phyloP scores from a whole-genome alignment of 1,140 invertebrate genomes.

The Polyergus mexicanus region DNA sequence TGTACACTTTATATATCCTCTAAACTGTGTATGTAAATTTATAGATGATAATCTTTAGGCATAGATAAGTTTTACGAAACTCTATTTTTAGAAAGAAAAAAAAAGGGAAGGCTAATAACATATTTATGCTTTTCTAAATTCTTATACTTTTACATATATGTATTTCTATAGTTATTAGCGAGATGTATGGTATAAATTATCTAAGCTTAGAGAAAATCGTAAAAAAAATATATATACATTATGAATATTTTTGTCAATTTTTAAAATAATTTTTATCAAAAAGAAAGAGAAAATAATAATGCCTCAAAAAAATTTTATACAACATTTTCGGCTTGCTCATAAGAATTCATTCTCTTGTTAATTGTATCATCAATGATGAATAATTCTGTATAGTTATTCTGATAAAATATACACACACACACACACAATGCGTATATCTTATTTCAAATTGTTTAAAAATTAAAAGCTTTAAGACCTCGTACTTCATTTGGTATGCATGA shows the following conservation, averaged over 20 bases:
- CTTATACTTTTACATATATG: neutral
- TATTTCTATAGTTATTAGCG: neutral
- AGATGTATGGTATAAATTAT: neutral
- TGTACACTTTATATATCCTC: neutral
- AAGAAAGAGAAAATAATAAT: no score
- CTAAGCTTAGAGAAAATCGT: neutral
- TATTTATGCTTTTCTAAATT: no score
- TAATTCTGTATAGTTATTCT: neutral
- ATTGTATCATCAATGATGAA: neutral
- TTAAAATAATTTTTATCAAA: neutral
- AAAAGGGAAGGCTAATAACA: no score
- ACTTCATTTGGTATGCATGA: neutral
- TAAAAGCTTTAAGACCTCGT: neutral
- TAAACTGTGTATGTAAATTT: neutral
- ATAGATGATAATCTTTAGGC: neutral
- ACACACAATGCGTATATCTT: neutral
- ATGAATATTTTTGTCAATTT: neutral
- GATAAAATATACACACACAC: neutral
- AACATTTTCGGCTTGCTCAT: neutral
- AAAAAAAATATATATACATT: neutral
- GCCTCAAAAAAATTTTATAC: neutral
- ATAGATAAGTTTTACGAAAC: no score
- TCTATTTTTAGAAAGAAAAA: no score
- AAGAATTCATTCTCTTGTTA: neutral
- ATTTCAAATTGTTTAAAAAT: conserved; percentile 17